Evolutionary conservation across 1,140 invertebrate species (phyloP).

Genomic region (Cephus cinctus): DNA sequence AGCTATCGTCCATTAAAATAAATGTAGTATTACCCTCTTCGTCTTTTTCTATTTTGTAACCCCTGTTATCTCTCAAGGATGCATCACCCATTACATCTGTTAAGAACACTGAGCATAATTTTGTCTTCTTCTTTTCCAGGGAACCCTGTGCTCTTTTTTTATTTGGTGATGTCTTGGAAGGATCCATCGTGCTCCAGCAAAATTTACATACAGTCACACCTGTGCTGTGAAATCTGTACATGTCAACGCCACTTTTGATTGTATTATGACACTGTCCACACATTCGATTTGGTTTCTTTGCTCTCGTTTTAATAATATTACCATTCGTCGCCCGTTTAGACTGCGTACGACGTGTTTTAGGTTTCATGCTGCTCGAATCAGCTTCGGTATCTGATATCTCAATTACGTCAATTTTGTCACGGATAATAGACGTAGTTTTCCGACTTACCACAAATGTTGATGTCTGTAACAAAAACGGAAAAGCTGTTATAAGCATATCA

Average conservation of each 20-base stretch:
- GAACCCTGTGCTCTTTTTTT: conserved; percentile 15
- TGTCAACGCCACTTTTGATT: conserved; percentile 26
- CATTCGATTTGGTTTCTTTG: conserved; percentile 11
- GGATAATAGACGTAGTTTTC: conserved; percentile 37
- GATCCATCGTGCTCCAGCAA: conserved; percentile 41
- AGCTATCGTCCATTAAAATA: conserved; percentile 25
- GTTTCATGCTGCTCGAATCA: conserved; percentile 20
- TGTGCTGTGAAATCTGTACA: conserved; percentile 37
- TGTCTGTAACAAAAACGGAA: conserved; percentile 22
- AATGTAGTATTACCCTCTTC: conserved; percentile 25
- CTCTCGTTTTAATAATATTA: neutral
- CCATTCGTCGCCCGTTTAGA: too few relatives aligned
- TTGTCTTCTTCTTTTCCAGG: conserved; percentile 22
- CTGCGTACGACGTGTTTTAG: too few relatives aligned
- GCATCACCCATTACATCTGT: conserved; percentile 37
- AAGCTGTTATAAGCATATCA: neutral
- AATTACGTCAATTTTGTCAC: conserved; percentile 21
- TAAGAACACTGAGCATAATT: conserved; percentile 40
- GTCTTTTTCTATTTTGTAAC: conserved; percentile 28
- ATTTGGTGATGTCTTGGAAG: conserved; percentile 5
- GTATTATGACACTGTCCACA: conserved; percentile 34
- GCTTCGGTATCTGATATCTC: conserved; percentile 26
- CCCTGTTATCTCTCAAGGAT: conserved; percentile 3
- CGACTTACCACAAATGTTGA: conserved; percentile 38
- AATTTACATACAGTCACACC: conserved; percentile 37